phyloP scores from a whole-genome alignment of 2,888 invertebrate species.

The Polymixis lichenea region DNA sequence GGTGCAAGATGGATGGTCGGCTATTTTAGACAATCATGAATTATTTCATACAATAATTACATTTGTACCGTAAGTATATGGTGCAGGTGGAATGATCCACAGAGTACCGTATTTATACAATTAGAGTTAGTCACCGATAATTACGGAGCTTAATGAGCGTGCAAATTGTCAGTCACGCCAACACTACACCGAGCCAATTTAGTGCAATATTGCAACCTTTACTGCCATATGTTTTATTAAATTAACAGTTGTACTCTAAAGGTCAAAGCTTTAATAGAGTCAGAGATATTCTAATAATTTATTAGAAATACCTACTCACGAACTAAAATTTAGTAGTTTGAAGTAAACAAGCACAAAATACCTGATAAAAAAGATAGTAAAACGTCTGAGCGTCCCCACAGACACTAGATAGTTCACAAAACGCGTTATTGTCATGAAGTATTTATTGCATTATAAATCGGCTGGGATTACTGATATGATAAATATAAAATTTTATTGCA shows the following conservation, averaged over 20 bases:
- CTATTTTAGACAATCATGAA: constrained; percentile 6
- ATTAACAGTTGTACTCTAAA: constrained; percentile 49
- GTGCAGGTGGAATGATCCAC: constrained; percentile 45
- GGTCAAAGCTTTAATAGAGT: constrained; percentile 40
- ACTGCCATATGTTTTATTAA: constrained; percentile 48
- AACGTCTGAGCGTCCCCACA: constrained; percentile 14
- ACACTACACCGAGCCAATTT: constrained; percentile 48
- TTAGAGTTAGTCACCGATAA: constrained; percentile 53
- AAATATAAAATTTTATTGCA: constrained; percentile 30
- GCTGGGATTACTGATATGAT: constrained; percentile 37
- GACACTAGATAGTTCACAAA: constrained; percentile 17
- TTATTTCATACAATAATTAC: constrained; percentile 1
- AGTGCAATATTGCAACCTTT: constrained; percentile 45
- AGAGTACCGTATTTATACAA: constrained; percentile 46
- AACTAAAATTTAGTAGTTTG: background rate
- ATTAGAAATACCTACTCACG: constrained; percentile 11
- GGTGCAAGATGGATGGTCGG: background rate
- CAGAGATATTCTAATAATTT: constrained; percentile 1
- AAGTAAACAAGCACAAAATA: constrained; percentile 22
- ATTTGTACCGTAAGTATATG: constrained; percentile 12
- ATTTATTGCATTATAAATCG: constrained; percentile 34
- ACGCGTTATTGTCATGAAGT: constrained; percentile 32
- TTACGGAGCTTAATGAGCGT: constrained; percentile 55
- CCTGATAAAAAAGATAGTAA: constrained; percentile 14
- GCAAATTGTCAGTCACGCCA: constrained; percentile 56